These are phyloP conservation scores for Phymanthus crucifer DNA, from an alignment of 92 coral and sea anemone genomes.

Conservation along the genomic window DNA sequence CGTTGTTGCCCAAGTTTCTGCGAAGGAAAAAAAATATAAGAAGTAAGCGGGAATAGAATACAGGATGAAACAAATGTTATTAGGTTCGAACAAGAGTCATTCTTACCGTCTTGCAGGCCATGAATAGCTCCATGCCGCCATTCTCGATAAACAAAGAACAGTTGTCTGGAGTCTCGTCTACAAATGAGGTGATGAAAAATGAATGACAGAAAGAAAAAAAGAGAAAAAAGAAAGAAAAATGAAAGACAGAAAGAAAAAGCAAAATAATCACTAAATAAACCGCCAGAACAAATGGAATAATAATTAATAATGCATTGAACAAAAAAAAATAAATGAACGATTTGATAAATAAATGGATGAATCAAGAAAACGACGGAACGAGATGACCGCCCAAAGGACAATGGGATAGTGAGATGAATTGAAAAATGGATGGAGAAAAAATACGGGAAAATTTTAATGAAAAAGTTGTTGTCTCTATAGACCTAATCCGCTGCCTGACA, in stretches of 20 bases:
- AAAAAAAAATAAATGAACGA: neutral
- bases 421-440: too few species aligned
- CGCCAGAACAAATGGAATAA: too few species aligned
- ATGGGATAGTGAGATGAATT: too few species aligned
- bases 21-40: neutral
- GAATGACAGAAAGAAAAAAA: neutral
- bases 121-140: constrained; percentile 73
- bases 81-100: neutral
- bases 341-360: too few species aligned
- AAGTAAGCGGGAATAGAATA: neutral
- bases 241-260: neutral
- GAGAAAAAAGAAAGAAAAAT: neutral
- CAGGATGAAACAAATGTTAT: neutral
- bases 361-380: too few species aligned
- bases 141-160: constrained; percentile 63
- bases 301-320: neutral
- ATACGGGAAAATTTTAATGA: neutral
- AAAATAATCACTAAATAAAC: neutral
- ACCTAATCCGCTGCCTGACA: too few species aligned
- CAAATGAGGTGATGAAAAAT: neutral
- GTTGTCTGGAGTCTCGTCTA: constrained; percentile 87
- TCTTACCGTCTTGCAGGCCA: constrained; percentile 66
- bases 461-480: too few species aligned
- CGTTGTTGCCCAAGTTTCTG: constrained; percentile 59
- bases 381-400: too few species aligned